Conservation (phyloP, 2,113 vertebrate genomes). For the Pseudorectes ferrugineus region DNA sequence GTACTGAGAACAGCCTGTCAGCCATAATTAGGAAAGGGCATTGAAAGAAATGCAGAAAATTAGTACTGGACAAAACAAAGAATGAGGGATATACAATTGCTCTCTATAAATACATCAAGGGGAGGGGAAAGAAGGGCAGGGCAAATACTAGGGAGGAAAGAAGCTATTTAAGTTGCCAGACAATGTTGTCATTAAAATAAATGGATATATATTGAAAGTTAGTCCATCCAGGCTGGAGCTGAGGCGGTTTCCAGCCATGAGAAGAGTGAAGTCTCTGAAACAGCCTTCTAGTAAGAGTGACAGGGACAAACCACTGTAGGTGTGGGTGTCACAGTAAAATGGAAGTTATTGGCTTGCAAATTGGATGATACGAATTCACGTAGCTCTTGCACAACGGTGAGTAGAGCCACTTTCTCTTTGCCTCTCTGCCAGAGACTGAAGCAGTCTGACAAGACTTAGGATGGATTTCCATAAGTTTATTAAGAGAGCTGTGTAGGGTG, state of each 20-base stretch:
- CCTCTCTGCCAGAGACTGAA: background rate
- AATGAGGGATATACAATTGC: constrained; percentile 14
- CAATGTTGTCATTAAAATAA: constrained; percentile 57
- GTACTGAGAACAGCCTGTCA: background rate
- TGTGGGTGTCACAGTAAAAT: background rate
- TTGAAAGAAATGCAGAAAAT: background rate
- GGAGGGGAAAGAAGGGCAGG: constrained; percentile 52
- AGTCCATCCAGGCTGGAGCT: background rate
- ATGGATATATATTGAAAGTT: constrained; percentile 54
- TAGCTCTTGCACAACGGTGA: background rate
- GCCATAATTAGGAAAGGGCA: background rate
- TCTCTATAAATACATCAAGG: constrained; percentile 50
- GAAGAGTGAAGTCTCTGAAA: background rate
- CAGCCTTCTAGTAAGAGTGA: background rate
- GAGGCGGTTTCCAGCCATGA: background rate
- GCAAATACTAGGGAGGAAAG: constrained; percentile 43
- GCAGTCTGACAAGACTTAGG: background rate
- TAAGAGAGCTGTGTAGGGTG: background rate
- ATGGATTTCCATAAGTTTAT: background rate
- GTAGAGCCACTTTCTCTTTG: background rate
- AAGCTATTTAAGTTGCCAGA: constrained; percentile 57
- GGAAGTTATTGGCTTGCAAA: background rate
- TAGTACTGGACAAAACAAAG: background rate
- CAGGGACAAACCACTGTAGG: background rate
- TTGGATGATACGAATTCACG: background rate